Base-by-base conservation (phyloP, 2,113 vertebrate species). In the Athene noctua region DNA sequence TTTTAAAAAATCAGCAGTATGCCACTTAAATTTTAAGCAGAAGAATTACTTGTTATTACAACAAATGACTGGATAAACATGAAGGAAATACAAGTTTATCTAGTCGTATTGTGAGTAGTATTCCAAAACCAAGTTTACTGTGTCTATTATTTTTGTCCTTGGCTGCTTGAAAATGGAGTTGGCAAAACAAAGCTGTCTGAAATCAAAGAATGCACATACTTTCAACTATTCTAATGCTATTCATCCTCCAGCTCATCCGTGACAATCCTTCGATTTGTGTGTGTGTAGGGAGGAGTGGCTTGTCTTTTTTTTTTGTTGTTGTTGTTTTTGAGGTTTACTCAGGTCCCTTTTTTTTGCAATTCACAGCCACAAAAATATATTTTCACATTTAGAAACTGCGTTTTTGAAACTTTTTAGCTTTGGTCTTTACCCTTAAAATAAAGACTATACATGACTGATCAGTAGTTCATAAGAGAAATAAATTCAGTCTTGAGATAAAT, bases 171-270 rank as follows among this genome's bases (percentile, higher is more conserved):
- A 96, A 93, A 89, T 61, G 19, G 7, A 30, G 27, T 51, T 84
- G 72, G 61, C 44, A 92, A 94, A 96, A 91, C 68, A 90, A 94
- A 92, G 72, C 72, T 88, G 25, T 61, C 68, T 81, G 52, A 92
- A 93, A 95, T 96, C 70, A 93, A 83, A 96, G 88, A 75, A 47
- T 44, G 65, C 71, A 74, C 19, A 79, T n/a, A 75, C 75, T 92
- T 95, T 74, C 21, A 88, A 93, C 65, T 89, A 84, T 46, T 91
- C 30, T 86, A 68, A 93, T 84, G 6, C 4, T 86, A 57, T 90
- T 96, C 55, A 92, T 84, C 51, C 29, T 68, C 52, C 49, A 44
- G 52, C 25, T 84, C 47, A 65, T 88, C 68, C 84, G 40, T 80
- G 65, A 57, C 55, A 93, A 93, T 36, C 30, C 23, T 86, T 71